phyloP scores from a whole-genome alignment of 2,113 vertebrate genomes.

The Podarcis cretensis region DNA sequence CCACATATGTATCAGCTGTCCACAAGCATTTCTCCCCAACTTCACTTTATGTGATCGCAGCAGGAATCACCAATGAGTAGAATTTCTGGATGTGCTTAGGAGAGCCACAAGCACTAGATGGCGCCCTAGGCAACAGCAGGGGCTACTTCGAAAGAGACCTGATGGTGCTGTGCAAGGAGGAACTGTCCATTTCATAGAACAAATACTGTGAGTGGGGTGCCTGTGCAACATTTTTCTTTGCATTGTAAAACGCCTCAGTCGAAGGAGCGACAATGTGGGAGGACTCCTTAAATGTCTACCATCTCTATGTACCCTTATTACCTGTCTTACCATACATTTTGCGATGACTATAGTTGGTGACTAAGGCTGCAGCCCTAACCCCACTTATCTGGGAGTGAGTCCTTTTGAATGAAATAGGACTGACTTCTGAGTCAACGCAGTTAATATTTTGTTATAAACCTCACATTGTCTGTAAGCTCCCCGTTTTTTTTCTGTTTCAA shows the following conservation, averaged over 20 bases:
- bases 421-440: no score
- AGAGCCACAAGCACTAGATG: constrained; percentile 11
- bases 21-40: background rate
- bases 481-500: no score
- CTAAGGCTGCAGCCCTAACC: background rate
- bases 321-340: background rate
- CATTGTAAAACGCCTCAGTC: constrained; percentile 33
- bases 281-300: background rate
- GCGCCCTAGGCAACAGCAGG: background rate
- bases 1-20: background rate
- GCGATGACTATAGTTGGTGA: background rate
- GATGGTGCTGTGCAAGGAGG: background rate
- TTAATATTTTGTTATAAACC: no score
- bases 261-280: background rate
- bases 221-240: constrained; percentile 33
- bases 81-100: background rate
- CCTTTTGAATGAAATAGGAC: background rate
- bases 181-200: background rate
- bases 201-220: background rate
- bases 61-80: background rate
- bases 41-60: background rate
- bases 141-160: background rate
- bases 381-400: no score
- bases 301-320: background rate
- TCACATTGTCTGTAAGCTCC: no score